Evolutionary conservation across 2,888 invertebrate species (phyloP).

Genomic region (Pyrrhosoma nymphula): DNA sequence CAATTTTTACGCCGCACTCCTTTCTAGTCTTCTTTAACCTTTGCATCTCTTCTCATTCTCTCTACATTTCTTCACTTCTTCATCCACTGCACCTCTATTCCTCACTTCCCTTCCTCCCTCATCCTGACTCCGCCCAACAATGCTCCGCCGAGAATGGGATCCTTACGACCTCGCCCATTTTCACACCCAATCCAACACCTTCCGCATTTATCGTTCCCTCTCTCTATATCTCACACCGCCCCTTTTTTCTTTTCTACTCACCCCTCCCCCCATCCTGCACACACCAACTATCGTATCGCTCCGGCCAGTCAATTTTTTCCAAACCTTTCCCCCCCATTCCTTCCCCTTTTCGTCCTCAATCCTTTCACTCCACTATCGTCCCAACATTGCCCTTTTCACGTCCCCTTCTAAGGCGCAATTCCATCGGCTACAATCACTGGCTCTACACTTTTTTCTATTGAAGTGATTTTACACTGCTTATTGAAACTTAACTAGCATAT

Average conservation of each 20-base stretch:
- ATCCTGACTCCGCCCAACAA: neutral
- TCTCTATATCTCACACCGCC: neutral
- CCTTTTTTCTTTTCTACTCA: neutral
- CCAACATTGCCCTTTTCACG: neutral
- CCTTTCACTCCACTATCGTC: neutral
- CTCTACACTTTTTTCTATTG: too few species aligned
- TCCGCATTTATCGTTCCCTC: neutral
- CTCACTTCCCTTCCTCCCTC: neutral
- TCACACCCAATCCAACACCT: constrained; percentile 51
- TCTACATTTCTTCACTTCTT: neutral
- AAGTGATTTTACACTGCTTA: too few species aligned
- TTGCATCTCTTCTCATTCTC: neutral
- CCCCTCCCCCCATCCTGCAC: neutral
- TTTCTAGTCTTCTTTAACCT: neutral
- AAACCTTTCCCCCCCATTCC: neutral
- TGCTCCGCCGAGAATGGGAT: constrained; percentile 43
- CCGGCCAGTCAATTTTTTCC: neutral
- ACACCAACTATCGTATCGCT: neutral
- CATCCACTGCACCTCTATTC: neutral
- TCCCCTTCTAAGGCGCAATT: neutral
- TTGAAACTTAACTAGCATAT: too few species aligned
- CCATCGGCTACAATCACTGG: too few species aligned
- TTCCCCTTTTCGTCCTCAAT: neutral
- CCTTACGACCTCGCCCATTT: constrained; percentile 56
- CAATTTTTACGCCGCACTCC: neutral